A percentile compares a stretch with the other conserved stretches of the same genome.
phyloP scores from a whole-genome alignment of 1,140 invertebrate species.

The Diabrotica virgifera region DNA sequence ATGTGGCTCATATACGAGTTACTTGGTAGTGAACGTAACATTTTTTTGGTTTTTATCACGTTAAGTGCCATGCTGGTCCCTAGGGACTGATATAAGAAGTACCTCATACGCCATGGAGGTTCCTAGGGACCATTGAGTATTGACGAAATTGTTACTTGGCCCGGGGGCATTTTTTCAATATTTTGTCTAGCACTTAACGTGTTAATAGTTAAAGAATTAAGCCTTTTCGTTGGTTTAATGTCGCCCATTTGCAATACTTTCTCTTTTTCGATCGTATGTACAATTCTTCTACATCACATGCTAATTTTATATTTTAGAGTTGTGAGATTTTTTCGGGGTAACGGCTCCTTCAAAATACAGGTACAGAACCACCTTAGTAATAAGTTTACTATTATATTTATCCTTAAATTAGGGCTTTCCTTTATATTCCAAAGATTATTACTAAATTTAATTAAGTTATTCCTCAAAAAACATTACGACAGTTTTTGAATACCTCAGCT shows the following conservation, averaged over 20 bases:
- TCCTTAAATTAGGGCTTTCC: conserved; percentile 10
- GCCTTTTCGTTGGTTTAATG: not conserved
- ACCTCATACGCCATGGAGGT: too few species aligned
- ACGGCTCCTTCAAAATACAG: conserved; percentile 47
- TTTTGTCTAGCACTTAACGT: too few species aligned
- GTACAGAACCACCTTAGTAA: conserved; percentile 44
- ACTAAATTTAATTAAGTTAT: conserved; percentile 10
- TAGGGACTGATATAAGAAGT: too few species aligned
- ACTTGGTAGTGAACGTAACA: too few species aligned
- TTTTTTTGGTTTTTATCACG: too few species aligned
- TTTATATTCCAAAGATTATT: not conserved
- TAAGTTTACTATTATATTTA: conserved; percentile 34
- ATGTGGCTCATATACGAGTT: too few species aligned
- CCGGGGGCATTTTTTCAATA: too few species aligned
- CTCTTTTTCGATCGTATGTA: not conserved
- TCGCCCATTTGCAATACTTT: conserved; percentile 14
- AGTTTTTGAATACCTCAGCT: conserved; percentile 29
- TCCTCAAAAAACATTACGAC: not conserved
- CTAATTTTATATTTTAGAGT: conserved; percentile 51
- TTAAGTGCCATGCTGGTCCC: too few species aligned
- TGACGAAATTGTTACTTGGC: too few species aligned
- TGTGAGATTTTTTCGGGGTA: conserved; percentile 49
- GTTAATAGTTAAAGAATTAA: too few species aligned
- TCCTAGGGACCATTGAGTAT: too few species aligned
- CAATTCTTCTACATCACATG: conserved; percentile 43